Evolutionary conservation across 2,113 vertebrate genomes (phyloP).

Genomic region (Cochlearius cochlearius): DNA sequence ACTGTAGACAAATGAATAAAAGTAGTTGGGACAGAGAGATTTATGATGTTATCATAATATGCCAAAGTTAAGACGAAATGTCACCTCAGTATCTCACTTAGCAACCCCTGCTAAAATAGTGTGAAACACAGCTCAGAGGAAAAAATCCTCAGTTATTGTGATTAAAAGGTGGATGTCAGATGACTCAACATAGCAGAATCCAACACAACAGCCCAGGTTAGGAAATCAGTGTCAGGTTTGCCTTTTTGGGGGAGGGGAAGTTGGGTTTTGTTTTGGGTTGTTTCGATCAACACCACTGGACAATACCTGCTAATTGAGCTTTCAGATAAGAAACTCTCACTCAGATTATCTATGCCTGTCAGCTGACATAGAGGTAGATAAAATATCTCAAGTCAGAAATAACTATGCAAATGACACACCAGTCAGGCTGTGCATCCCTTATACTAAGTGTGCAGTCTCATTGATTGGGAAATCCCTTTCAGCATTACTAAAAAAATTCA

Average conservation of each 20-base stretch:
- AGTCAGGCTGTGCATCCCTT: not conserved
- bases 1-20: conserved; percentile 29
- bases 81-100: not conserved
- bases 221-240: not conserved
- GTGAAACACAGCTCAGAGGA: not conserved
- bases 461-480: not conserved
- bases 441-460: fast-evolving
- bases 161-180: not conserved
- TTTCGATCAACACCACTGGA: not conserved
- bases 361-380: not conserved
- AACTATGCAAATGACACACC: not conserved
- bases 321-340: not conserved
- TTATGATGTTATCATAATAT: not conserved
- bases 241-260: fast-evolving
- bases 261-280: not conserved
- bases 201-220: not conserved
- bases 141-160: not conserved
- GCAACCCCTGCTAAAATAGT: not conserved
- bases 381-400: not conserved
- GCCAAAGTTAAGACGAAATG: not conserved
- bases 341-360: not conserved
- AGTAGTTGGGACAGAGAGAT: not conserved
- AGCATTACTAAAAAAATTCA: not conserved
- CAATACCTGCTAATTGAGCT: not conserved
- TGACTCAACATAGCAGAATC: not conserved